A percentile compares a stretch with the other conserved stretches of the same genome.
Evolutionary conservation across 2,797 vertebrate species (phyloP).

Genomic region (Mycteria americana): DNA sequence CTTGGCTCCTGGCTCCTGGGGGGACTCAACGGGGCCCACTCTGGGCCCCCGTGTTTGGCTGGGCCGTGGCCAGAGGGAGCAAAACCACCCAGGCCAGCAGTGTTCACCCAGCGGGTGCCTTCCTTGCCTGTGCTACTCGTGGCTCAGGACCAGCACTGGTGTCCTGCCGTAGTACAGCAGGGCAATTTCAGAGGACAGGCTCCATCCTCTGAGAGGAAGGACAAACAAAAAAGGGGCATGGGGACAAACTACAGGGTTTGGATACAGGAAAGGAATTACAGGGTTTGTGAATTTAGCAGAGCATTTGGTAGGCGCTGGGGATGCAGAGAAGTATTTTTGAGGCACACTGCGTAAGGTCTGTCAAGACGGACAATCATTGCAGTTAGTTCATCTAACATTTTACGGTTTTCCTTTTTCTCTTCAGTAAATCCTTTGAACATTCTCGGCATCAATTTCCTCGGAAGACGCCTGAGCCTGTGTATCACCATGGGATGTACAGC

Average conservation of each 20-base stretch:
- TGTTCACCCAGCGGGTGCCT: rapidly evolving
- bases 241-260: background rate
- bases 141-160: background rate
- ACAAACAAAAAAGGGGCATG: background rate
- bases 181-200: background rate
- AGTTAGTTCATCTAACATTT: background rate
- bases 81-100: background rate
- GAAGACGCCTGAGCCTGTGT: slow-evolving; percentile 81
- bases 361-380: background rate
- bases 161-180: background rate
- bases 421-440: slow-evolving; percentile 92
- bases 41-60: background rate
- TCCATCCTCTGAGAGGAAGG: background rate
- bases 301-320: background rate
- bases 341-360: background rate
- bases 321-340: background rate
- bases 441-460: slow-evolving; percentile 83
- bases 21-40: rapidly evolving
- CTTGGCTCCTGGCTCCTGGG: background rate
- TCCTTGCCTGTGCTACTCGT: background rate
- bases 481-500: slow-evolving; percentile 84
- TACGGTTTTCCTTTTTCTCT: background rate
- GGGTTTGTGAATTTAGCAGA: background rate
- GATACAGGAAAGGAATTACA: background rate
- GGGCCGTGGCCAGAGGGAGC: background rate